Percentiles rank a stretch among this genome's conserved stretches.
Evolutionary conservation across 2,797 vertebrate species (phyloP).

Genomic region (Arrhamphus sclerolepis): DNA sequence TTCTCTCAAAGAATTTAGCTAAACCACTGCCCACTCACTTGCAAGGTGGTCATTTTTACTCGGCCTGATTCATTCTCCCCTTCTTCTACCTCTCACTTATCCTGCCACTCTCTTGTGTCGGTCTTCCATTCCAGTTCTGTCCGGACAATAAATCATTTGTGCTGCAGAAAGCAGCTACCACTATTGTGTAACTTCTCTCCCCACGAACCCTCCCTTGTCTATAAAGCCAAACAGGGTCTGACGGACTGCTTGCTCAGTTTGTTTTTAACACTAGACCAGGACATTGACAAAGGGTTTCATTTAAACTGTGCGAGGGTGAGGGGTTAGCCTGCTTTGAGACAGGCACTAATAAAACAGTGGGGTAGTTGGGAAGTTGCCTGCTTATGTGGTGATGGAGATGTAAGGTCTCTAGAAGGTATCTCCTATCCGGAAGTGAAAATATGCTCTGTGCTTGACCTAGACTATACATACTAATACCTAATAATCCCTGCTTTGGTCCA

Average conservation of each 20-base stretch:
- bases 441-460: slow-evolving; percentile 1
- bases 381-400: slow-evolving; percentile 13
- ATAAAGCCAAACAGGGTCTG: slow-evolving; percentile 67
- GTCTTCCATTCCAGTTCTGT: slow-evolving; percentile 62
- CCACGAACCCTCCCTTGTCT: slow-evolving; percentile 53
- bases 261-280: slow-evolving; percentile 63
- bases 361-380: slow-evolving; percentile 44
- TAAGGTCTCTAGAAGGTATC: slow-evolving; percentile 11
- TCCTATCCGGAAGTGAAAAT: too few relatives aligned
- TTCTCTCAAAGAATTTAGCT: slow-evolving; percentile 56
- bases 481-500: background rate
- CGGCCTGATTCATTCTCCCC: slow-evolving; percentile 49
- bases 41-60: slow-evolving; percentile 53
- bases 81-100: slow-evolving; percentile 50
- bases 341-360: slow-evolving; percentile 61
- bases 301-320: slow-evolving; percentile 62
- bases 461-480: background rate
- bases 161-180: slow-evolving; percentile 53
- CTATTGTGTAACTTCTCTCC: slow-evolving; percentile 63
- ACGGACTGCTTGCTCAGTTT: slow-evolving; percentile 67
- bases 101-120: slow-evolving; percentile 53
- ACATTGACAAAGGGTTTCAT: slow-evolving; percentile 70
- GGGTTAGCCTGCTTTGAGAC: slow-evolving; percentile 55
- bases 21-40: slow-evolving; percentile 49
- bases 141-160: slow-evolving; percentile 73